Evolutionary conservation across 1,140 invertebrate genomes (phyloP), one percentile per base, ranked within the genome.

Genomic region (Diplogasteroides magnus): DNA sequence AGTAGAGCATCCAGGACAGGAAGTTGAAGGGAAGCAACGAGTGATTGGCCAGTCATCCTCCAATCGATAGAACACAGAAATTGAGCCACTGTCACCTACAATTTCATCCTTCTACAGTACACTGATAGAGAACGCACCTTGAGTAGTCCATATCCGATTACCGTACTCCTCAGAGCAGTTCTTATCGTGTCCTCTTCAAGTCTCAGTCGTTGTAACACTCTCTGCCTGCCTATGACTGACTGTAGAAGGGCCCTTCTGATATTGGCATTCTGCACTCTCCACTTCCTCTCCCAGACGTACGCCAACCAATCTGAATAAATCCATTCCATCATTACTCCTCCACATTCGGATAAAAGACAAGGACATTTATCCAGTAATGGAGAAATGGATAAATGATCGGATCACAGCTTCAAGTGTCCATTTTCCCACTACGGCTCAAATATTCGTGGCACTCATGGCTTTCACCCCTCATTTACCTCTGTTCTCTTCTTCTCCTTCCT

Each of bases 11-110:
- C n/a, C 2, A 65, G n/a, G 19, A 23, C 31, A 13, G 31, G 25
- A 2, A 26, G 3, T 31, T 61, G 66, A 27, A 6, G 58, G 15
- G 23, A 27, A 13, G 23, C 3, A 19, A 23, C 28, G 15, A 67
- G 58, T 6, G 15, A 6, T 2, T 13, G 25, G 23, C 28, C 14
- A 11, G 28, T 19, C 2, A 2, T 2, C 14, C 19, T 19, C 66
- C 66, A 68, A 25, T 27, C 26, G 25, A 68, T 64, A 26, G 19
- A 55, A 63, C 48, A n/a, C 13, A 68, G 59, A 1, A 68, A 61
- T 1, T 64, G 26, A 23, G 66, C 66, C 23, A 48, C 28, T 14
- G 66, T 25, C 2, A 63, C 28, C 66, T 68, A 23, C 23, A 68
- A 65, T n/a, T n/a, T n/a, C n/a, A n/a, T n/a, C n/a, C n/a, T n/a